Base-by-base conservation (phyloP, 2,888 invertebrate species). In the Acronicta psi region DNA sequence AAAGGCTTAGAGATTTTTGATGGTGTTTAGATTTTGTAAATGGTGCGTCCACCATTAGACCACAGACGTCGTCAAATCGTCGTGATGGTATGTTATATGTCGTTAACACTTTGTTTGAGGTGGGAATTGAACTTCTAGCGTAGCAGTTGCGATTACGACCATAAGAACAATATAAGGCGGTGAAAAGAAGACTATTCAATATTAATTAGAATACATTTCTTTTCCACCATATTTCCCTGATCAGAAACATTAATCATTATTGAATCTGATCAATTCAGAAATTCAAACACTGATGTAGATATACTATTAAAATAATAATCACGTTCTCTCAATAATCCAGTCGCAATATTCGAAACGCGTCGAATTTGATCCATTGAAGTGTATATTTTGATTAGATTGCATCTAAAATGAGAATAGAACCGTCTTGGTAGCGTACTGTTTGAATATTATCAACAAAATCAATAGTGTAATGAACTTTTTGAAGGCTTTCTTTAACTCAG, bases 381-480 rank as follows among this genome's bases (percentile, higher is more conserved):
- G 38, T 70, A 29, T 57, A 36, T 40, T 49, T 50, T 40, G 44
- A 50, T 56, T 25, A 50, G 41, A 69, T 62, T 38, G 40, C 20
- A 45, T 20, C 43, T 18, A 23, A 64, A 14, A 40, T 42, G 17
- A 36, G 13, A 52, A 46, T 47, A 54, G 8, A 69, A 40, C 18
- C 55, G 14, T n/a, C 51, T 58, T 18, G 13, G 44, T 50, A 37
- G 69, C 51, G 42, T 54, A 64, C 14, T 70, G 18, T 64, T 67
- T 57, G 57, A 64, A 31, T 17, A 37, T 64, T 37, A 53, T 53
- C 47, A 37, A 8, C 23, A 42, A 45, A 67, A 57, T 64, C 58
- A 57, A 64, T 64, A 64, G 65, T 36, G 18, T 69, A 56, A 64
- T 44, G 49, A 70, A 70, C 65, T 57, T 65, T 62, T 8, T 4